Evolutionary conservation across 2,797 vertebrate genomes (phyloP).

Genomic region (Myotis vivesi): DNA sequence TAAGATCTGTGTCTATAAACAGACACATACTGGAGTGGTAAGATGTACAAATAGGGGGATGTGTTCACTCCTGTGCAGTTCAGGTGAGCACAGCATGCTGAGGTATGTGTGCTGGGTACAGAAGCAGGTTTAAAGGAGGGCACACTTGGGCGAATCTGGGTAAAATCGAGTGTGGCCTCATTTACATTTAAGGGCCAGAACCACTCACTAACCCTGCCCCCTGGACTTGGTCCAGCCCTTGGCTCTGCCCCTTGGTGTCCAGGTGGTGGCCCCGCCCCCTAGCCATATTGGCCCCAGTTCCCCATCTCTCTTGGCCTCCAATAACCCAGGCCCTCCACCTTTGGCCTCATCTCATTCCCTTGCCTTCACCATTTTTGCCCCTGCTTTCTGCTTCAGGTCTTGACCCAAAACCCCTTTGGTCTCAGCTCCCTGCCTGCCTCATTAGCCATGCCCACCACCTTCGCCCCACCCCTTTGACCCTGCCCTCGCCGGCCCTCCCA

Average conservation of each 20-base stretch:
- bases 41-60: rapidly evolving
- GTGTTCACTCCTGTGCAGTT: too few relatives aligned
- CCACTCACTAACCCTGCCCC: neutral
- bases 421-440: neutral
- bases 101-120: rapidly evolving
- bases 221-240: neutral
- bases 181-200: too few relatives aligned
- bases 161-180: too few relatives aligned
- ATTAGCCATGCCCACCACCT: rapidly evolving
- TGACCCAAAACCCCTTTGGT: neutral
- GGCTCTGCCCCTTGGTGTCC: neutral
- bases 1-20: neutral
- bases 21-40: rapidly evolving
- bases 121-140: neutral
- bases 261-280: neutral
- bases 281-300: neutral
- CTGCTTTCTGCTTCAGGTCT: neutral
- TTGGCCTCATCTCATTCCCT: neutral
- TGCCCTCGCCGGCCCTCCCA: rapidly evolving
- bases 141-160: neutral
- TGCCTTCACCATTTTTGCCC: neutral
- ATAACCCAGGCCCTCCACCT: neutral
- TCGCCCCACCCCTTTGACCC: rapidly evolving
- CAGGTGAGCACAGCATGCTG: rapidly evolving
- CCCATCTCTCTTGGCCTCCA: neutral